Evolutionary conservation across 2,888 invertebrate species (phyloP), one percentile per base, ranked within the genome.

Genomic region (Philaethria dido): DNA sequence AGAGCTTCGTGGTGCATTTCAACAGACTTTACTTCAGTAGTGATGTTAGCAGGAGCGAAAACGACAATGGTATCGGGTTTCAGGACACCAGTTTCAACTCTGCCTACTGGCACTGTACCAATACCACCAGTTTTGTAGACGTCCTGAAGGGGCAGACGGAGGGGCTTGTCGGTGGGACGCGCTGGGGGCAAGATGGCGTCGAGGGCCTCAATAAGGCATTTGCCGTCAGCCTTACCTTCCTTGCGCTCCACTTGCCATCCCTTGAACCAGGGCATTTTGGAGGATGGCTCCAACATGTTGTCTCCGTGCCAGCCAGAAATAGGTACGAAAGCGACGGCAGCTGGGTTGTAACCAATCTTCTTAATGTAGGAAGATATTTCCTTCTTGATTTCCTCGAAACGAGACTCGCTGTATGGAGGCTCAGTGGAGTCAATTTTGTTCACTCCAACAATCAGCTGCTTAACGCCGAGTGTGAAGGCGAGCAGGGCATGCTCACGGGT

Each of bases 41-140:
- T 98, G 84, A 99, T 94, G 93, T 97, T 97, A 76, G 96, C 97
- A 39, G 99, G 99, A 65, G 99, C 99, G 82, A 99, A 99, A 16
- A 98, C 98, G 68, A 99, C 99, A 74, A 99, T 96, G 94, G 95
- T 96, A 89, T 98, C 99, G 62, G 99, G 99, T 91, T 99, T 99
- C 84, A 99, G 92, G 72, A 99, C 93, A 93, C 99, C 99, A 89
- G 99, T 99, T 93, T 99, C 99, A 64, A 99, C 99, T 94, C 99
- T 96, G 90, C 99, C 99, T 68, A 99, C 99, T 80, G 99, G 99
- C 94, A 99, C 99, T 90, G 99, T 99, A 94, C 99, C 99, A 89
- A 99, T 99, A 96, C 99, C 99, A 83, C 99, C 99, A 90, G 99
- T 99, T 95, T 99, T 99, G 98, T 99, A 99, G 72, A 99, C 99